A percentile compares a stretch with the other conserved stretches of the same genome.
phyloP scores from a whole-genome alignment of 2,888 invertebrate genomes.

The Hirtodrosophila cameraria region DNA sequence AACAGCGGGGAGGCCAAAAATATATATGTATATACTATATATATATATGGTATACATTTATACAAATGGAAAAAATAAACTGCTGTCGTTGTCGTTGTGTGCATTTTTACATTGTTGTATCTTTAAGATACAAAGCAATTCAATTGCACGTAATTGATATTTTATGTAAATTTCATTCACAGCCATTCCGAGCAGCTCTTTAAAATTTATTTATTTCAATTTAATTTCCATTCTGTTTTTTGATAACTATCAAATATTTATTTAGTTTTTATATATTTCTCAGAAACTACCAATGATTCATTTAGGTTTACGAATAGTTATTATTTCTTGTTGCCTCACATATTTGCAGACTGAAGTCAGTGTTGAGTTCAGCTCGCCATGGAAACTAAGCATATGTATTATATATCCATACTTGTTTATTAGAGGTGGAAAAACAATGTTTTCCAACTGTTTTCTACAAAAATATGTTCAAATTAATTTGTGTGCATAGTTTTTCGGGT shows the following conservation, averaged over 20 bases:
- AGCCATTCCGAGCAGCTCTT: constrained; percentile 1
- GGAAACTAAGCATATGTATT: constrained; percentile 3
- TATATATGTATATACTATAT: no score
- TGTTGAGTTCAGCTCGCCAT: constrained; percentile 8
- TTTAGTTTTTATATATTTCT: constrained; percentile 5
- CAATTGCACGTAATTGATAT: constrained; percentile 55
- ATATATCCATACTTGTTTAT: background rate
- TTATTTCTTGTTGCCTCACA: constrained; percentile 30
- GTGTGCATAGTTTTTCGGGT: no score
- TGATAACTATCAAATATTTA: constrained; percentile 43
- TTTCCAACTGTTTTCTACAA: no score
- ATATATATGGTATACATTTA: background rate
- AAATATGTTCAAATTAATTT: no score
- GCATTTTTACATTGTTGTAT: constrained; percentile 54
- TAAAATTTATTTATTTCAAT: constrained; percentile 44
- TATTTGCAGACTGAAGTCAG: constrained; percentile 56
- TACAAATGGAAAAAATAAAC: constrained; percentile 17
- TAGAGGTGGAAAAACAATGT: no score
- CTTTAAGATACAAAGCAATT: constrained; percentile 60
- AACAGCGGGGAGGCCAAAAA: constrained; percentile 2
- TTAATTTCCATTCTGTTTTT: constrained; percentile 29
- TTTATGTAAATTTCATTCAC: constrained; percentile 59
- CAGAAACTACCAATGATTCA: constrained; percentile 40
- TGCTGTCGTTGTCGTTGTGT: constrained; percentile 6
- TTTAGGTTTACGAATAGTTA: constrained; percentile 26